These are phyloP conservation scores for Hydractinia echinata DNA, from an alignment of 30 jellyfish, hydroid and myxozoan species.

Conservation along the genomic window DNA sequence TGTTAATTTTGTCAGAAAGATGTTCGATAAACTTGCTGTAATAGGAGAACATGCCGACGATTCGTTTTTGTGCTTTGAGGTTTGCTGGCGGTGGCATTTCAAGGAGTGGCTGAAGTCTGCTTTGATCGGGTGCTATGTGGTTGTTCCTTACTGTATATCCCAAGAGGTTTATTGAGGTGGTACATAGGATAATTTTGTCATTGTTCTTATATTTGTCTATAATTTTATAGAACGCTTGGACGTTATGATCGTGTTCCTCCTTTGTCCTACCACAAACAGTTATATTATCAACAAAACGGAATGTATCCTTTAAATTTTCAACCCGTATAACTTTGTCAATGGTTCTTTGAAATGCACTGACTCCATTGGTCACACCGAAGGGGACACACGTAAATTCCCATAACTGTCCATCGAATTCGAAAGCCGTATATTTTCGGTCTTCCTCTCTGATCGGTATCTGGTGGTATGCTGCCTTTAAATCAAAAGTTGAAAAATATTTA, in stretches of 20 bases:
- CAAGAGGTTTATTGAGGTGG: constrained; percentile 25
- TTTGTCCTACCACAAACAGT: constrained; percentile 54
- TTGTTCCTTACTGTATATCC: constrained; percentile 45
- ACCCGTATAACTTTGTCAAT: no score
- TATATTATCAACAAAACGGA: constrained; percentile 25
- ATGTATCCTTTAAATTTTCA: no score
- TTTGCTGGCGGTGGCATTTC: no score
- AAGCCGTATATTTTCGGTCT: constrained; percentile 47
- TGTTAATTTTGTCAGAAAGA: constrained; percentile 12
- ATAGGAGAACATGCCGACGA: no score
- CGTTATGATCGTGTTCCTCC: constrained; percentile 53
- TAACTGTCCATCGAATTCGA: constrained; percentile 30
- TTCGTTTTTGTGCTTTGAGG: no score
- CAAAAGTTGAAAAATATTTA: constrained; percentile 32
- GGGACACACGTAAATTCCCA: constrained; percentile 52
- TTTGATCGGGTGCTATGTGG: no score
- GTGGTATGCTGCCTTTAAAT: constrained; percentile 46
- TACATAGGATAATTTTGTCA: constrained; percentile 52
- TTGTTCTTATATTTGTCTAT: constrained; percentile 21
- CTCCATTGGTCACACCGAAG: constrained; percentile 65
- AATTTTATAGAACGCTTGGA: constrained; percentile 32
- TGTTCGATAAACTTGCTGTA: neutral
- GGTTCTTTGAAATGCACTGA: constrained; percentile 46
- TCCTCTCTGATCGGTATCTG: constrained; percentile 40
- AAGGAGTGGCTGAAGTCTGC: no score